Percentiles rank a stretch among this genome's conserved stretches.
Conservation (phyloP, 1,140 invertebrate genomes). For the Chironomus tepperi region DNA sequence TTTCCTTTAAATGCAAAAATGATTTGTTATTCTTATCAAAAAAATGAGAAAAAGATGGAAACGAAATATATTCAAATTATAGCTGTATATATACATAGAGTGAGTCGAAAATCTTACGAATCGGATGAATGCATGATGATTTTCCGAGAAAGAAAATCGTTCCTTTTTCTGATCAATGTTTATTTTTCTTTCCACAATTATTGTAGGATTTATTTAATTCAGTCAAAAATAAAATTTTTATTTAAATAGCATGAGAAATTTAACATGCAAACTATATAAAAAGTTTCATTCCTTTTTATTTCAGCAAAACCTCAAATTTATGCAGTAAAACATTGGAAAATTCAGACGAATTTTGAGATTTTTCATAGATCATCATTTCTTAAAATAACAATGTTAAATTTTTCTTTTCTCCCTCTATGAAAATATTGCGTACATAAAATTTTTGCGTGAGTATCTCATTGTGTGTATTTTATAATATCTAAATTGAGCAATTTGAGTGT, state of each 20-base stretch:
- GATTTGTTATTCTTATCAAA: constrained; percentile 9
- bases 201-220: constrained; percentile 14
- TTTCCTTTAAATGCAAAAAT: background rate
- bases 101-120: background rate
- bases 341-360: constrained; percentile 4
- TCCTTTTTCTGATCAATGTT: background rate
- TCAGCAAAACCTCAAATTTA: background rate
- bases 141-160: background rate
- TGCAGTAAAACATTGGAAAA: background rate
- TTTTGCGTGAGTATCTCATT: background rate
- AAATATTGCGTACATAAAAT: background rate
- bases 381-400: background rate
- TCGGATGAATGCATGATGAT: background rate
- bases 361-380: constrained; percentile 8
- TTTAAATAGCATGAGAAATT: constrained; percentile 3
- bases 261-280: constrained; percentile 6
- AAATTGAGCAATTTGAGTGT: no score
- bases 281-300: background rate
- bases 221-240: background rate
- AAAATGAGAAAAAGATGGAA: background rate
- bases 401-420: background rate
- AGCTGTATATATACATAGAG: background rate
- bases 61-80: background rate
- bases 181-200: background rate
- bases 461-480: no score